These are phyloP conservation scores for Argyresthia albistria DNA, from an alignment of 2,888 invertebrate genomes.

Conservation along the genomic window DNA sequence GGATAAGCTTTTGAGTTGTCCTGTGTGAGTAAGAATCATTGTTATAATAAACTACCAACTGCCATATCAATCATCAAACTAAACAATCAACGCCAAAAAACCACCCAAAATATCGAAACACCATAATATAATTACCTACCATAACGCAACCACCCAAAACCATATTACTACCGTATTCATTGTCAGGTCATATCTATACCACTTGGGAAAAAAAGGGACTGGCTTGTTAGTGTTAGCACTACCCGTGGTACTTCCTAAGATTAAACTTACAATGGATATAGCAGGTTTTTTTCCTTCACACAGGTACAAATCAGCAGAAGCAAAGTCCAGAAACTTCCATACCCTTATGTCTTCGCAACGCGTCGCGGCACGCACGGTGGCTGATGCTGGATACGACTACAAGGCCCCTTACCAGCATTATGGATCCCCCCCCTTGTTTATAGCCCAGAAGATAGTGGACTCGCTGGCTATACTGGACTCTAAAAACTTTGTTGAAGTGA, in stretches of 20 bases:
- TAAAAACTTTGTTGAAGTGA: slow-evolving; percentile 9
- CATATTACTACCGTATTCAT: too few species aligned
- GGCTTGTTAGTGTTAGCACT: too few species aligned
- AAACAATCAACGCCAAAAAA: too few species aligned
- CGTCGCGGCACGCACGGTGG: slow-evolving; percentile 29
- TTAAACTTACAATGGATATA: too few species aligned
- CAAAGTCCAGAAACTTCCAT: slow-evolving; percentile 23
- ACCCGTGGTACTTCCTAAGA: too few species aligned
- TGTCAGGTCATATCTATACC: too few species aligned
- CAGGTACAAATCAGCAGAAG: slow-evolving; percentile 30
- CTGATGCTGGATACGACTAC: slow-evolving; percentile 29
- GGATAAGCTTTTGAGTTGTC: slow-evolving; percentile 20
- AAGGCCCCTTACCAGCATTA: slow-evolving; percentile 34
- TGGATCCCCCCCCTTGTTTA: slow-evolving; percentile 24
- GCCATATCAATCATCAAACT: too few species aligned
- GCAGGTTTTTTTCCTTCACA: slow-evolving; percentile 3
- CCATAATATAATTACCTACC: too few species aligned
- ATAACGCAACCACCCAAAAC: too few species aligned
- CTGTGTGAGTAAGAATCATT: slow-evolving; percentile 28
- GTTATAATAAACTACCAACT: background rate
- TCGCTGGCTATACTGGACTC: slow-evolving; percentile 15
- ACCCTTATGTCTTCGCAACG: slow-evolving; percentile 19
- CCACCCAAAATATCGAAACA: too few species aligned
- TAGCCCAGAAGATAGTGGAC: slow-evolving; percentile 30
- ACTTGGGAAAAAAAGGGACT: too few species aligned